phyloP scores from a whole-genome alignment of 2,113 vertebrate species.

The Pterocles burchelli region DNA sequence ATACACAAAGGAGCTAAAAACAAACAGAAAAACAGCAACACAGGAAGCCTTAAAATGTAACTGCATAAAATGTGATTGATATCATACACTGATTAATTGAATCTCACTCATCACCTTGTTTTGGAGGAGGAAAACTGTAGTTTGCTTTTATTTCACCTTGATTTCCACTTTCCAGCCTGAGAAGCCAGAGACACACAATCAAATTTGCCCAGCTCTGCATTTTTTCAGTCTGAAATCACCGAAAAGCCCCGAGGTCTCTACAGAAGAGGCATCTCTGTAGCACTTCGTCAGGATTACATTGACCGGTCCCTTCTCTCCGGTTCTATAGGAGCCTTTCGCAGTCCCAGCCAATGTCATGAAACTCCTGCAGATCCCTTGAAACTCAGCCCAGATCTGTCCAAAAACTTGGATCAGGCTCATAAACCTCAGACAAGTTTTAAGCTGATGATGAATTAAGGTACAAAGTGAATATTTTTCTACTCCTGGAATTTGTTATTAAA shows the following conservation, averaged over 20 bases:
- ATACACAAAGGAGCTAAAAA: neutral
- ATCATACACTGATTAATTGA: neutral
- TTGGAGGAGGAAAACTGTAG: neutral
- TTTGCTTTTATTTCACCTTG: neutral
- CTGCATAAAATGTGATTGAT: neutral
- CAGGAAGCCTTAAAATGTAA: neutral
- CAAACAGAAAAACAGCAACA: neutral
- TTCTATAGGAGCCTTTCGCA: neutral
- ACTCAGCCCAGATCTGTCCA: constrained; percentile 59
- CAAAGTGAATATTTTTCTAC: constrained; percentile 51
- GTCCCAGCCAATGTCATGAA: neutral
- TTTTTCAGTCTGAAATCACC: neutral
- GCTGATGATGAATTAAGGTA: constrained; percentile 65
- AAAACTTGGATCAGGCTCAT: constrained; percentile 38
- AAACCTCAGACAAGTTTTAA: constrained; percentile 51
- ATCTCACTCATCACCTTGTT: neutral
- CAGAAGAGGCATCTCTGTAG: neutral
- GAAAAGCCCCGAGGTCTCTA: neutral
- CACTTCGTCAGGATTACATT: neutral
- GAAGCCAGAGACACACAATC: accelerated
- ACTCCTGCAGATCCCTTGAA: constrained; percentile 58
- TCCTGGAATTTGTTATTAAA: constrained; percentile 55
- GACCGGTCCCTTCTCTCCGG: neutral
- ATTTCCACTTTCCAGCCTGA: neutral
- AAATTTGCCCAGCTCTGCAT: neutral